phyloP scores from a whole-genome alignment of 2,113 vertebrate species.

The Pandion haliaetus region DNA sequence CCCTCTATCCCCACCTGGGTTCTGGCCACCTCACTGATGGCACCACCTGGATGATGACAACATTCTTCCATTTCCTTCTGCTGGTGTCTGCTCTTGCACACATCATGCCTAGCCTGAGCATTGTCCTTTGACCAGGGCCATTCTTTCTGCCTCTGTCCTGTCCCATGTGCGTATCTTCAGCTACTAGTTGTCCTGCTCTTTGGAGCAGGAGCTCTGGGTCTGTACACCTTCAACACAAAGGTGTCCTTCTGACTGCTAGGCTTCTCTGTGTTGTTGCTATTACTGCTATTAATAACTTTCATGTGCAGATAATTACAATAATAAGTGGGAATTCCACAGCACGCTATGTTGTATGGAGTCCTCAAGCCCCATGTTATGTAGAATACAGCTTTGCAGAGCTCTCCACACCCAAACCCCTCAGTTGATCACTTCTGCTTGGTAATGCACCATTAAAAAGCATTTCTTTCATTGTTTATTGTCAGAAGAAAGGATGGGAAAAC shows the following conservation, averaged over 20 bases:
- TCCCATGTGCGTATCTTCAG: background rate
- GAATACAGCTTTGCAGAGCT: background rate
- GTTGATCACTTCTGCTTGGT: background rate
- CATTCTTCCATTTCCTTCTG: background rate
- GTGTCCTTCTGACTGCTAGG: background rate
- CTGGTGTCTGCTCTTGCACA: background rate
- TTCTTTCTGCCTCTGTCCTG: background rate
- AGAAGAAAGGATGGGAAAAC: background rate
- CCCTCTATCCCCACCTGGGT: fast-evolving
- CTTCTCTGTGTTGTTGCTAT: background rate
- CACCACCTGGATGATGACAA: background rate
- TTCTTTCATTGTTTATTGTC: background rate
- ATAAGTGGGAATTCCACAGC: background rate
- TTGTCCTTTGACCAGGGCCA: background rate
- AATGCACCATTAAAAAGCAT: background rate
- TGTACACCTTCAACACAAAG: background rate
- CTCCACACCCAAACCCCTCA: background rate
- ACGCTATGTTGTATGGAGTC: background rate
- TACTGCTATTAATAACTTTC: background rate
- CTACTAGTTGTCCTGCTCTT: background rate
- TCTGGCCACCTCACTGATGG: background rate
- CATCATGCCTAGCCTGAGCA: background rate
- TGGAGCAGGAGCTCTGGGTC: background rate
- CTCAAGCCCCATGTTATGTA: background rate
- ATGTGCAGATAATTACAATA: background rate